Base-by-base conservation (phyloP, 2,113 vertebrate genomes). In the Gulo gulo region DNA sequence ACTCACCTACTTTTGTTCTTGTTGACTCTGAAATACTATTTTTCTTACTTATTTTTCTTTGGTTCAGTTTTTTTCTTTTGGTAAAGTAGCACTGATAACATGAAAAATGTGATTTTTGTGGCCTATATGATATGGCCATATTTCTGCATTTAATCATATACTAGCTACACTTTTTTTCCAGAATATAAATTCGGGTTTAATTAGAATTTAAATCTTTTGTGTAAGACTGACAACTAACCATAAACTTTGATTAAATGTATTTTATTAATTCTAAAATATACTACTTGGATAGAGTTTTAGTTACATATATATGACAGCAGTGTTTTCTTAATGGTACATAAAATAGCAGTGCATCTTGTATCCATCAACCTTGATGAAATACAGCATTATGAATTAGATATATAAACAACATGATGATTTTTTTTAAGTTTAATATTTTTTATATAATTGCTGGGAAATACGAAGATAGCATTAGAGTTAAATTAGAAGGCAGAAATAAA, bases 161-260 rank as follows among this genome's bases (percentile, higher is more conserved):
- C 73, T 89, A 57, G 71, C 34, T 93, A 52, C 2, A 55, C 55
- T 94, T 80, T 47, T 94, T 65, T 61, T 8, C 39, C 36, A 55
- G 57, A 83, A 65, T 85, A 47, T 79, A 86, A 94, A 79, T 93
- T 81, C 31, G 45, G 31, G 2, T 93, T 96, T 39, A 93, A 16
- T 95, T 91, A 91, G 78, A 95, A 88, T 94, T 91, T 74, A 85
- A 95, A 79, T 85, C 14, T 94, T 89, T n/a, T 9, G 42, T 39
- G 8, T 55, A 50, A n/a, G 84, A 39, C 23, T 86, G 59, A 69
- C 74, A 87, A n/a, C 50, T 79, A 71, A 97, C 91, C 65, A 71
- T 21, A 63, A 86, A 24, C 73, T 96, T 92, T 94, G 18, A 74
- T 57, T 82, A 88, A 50, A 36, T 91, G 12, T 84, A 34, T 94